Base-by-base conservation (phyloP, 2,113 vertebrate species). In the Chaetura pelagica region DNA sequence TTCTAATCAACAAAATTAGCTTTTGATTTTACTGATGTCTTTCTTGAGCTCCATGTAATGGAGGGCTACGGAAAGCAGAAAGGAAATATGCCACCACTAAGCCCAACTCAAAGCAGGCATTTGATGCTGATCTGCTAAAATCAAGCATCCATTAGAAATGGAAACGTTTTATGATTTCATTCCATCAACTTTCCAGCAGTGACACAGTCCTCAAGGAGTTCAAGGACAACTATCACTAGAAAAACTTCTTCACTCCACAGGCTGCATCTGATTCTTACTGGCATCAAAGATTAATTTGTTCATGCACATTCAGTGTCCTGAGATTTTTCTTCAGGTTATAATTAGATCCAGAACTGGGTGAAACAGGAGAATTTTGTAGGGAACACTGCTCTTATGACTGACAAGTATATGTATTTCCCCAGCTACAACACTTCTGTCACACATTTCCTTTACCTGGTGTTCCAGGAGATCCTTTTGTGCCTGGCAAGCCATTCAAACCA, bases 401-500 rank as follows among this genome's bases (percentile, higher is more conserved):
- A 83, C 9, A 34, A 77, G 13, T 4, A 4, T 24, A 46, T 5
- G 10, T 7, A 35, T 38, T 63, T 88, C 38, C 48, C 49, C 51
- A 59, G 19, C 46, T 57, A 12, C 19, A 40, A 44, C 32, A 21
- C 4, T 85, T 73, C 9, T 11, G 59, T 22, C 8, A 42, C 15
- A 17, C 2, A 0, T 44, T 82, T 85, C 62, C 76, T 49, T 98
- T 97, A 98, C 99, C 99, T 98, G 98, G 98, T n/a, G 98, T 98
- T 97, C 99, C 99, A 79, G 97, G 89, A 54, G 97, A 97, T 3
- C 99, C 99, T 90, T 98, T 99, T 20, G 99, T 98, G 94, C 99
- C 99, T 73, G 95, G 98, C 69, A 99, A 98, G 35, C 99, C 99
- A 94, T 99, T 99, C 19, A 99, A 98, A 95, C 99, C 99, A 89